phyloP scores from a whole-genome alignment of 2,888 invertebrate genomes.

The Pheosia gnoma region DNA sequence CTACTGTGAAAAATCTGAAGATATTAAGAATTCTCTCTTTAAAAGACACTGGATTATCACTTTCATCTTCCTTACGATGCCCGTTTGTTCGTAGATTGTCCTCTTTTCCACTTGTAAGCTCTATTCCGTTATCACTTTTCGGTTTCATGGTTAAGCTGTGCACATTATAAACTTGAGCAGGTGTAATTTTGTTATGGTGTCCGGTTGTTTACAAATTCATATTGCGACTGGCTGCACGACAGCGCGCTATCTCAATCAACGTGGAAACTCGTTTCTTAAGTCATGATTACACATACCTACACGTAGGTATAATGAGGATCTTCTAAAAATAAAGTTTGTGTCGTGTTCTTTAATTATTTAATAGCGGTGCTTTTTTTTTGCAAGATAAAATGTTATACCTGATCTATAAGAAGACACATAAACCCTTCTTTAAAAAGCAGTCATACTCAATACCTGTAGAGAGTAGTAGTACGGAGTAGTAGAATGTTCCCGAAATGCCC shows the following conservation, averaged over 20 bases:
- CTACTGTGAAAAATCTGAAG: slow-evolving; percentile 82
- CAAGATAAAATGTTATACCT: too few species aligned
- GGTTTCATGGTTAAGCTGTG: slow-evolving; percentile 39
- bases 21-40: slow-evolving; percentile 38
- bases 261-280: slow-evolving; percentile 36
- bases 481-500: too few species aligned
- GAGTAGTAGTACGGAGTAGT: too few species aligned
- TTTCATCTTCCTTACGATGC: slow-evolving; percentile 24
- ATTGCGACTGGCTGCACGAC: slow-evolving; percentile 26
- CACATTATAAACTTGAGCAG: slow-evolving; percentile 21
- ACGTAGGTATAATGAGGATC: slow-evolving; percentile 1
- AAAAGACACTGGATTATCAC: slow-evolving; percentile 29
- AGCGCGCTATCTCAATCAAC: slow-evolving; percentile 23
- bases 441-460: too few species aligned
- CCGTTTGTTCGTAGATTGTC: slow-evolving; percentile 27
- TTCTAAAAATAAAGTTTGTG: neutral
- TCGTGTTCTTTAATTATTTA: neutral
- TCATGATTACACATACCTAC: slow-evolving; percentile 12
- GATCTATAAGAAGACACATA: too few species aligned
- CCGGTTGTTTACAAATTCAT: slow-evolving; percentile 32
- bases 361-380: neutral
- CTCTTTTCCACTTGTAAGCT: slow-evolving; percentile 28
- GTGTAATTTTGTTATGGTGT: slow-evolving; percentile 13
- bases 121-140: slow-evolving; percentile 38
- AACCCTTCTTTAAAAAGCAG: too few species aligned